Evolutionary conservation across 1,140 invertebrate genomes (phyloP), one percentile per base, ranked within the genome.

Genomic region (Achroia grisella): DNA sequence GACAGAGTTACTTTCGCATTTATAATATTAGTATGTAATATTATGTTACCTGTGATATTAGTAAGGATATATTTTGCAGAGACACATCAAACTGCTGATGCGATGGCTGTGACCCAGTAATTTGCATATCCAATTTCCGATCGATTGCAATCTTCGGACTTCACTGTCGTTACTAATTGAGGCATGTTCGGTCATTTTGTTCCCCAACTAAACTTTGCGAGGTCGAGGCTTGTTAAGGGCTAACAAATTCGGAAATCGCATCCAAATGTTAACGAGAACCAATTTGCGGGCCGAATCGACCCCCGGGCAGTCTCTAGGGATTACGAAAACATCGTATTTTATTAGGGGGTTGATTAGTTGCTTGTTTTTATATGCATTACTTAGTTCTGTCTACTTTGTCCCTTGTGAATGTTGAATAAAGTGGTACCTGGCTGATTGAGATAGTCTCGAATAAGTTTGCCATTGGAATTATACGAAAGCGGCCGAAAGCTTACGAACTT

Each of bases 261-360:
- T 62, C 64, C 68, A 59, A 74, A 80, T 80, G 71, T 66, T 76
- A 75, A 79, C 71, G 72, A 69, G 65, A 62, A 62, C 69, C 73
- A 73, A 75, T 80, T 80, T 79, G 59, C 51, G 63, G 64, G 54
- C 49, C 41, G 48, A 45, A 57, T 53, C 56, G 59, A 59, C 52
- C 65, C 57, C 54, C 6, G 45, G 43, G 42, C 44, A 44, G 47
- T 36, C 56, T 55, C 43, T 29, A 32, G 62, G 44, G 50, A 55
- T 57, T 52, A 45, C 42, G 37, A 44, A 50, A 62, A 62, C 59
- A 56, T 60, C 54, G 48, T 60, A 61, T 52, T 62, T 63, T 61
- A 54, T 65, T 68, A 52, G 48, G 37, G 47, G 45, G 39, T 58
- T 74, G 61, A 66, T 66, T 74, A 64, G 60, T 44, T 54, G 29